Evolutionary conservation across 2,113 vertebrate species (phyloP).

Genomic region (Uria lomvia): DNA sequence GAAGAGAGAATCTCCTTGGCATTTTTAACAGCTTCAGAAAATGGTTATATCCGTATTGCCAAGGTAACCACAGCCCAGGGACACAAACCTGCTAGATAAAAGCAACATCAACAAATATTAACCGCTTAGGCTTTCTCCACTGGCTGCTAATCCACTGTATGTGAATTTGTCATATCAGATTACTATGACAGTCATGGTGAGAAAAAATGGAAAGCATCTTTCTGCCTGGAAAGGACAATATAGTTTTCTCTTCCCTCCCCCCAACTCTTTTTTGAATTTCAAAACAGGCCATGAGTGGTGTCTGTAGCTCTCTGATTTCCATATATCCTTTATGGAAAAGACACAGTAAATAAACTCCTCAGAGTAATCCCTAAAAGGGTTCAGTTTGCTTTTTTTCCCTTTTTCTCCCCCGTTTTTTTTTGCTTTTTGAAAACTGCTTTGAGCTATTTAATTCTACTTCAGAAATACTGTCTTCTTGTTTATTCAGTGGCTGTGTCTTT

Average conservation of each 20-base stretch:
- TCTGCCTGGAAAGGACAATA: constrained; percentile 95
- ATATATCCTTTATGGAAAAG: constrained; percentile 93
- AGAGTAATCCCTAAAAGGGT: constrained; percentile 95
- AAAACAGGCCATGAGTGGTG: constrained; percentile 93
- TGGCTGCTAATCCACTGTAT: constrained; percentile 98
- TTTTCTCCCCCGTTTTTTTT: constrained; percentile 18
- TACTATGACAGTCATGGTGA: constrained; percentile 99
- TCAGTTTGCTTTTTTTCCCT: constrained; percentile 68
- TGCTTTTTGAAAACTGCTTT: constrained; percentile 87
- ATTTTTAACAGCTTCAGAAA: constrained; percentile 95
- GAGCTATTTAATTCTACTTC: constrained; percentile 97
- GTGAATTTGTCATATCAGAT: constrained; percentile 99
- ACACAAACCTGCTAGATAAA: constrained; percentile 97
- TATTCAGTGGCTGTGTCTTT: constrained; percentile 83
- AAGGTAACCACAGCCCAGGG: constrained; percentile 95
- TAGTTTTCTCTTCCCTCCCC: constrained; percentile 79
- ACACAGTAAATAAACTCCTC: constrained; percentile 96
- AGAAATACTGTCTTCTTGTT: constrained; percentile 89
- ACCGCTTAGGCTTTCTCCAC: constrained; percentile 96
- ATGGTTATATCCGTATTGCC: constrained; percentile 91
- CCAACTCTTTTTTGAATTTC: constrained; percentile 90
- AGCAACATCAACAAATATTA: constrained; percentile 99
- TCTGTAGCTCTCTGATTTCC: constrained; percentile 96
- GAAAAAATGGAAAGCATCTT: constrained; percentile 91
- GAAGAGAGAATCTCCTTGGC: constrained; percentile 89